These are phyloP conservation scores for Callochromis pleurospilus DNA, from an alignment of 2,113 vertebrate genomes.

Conservation along the genomic window DNA sequence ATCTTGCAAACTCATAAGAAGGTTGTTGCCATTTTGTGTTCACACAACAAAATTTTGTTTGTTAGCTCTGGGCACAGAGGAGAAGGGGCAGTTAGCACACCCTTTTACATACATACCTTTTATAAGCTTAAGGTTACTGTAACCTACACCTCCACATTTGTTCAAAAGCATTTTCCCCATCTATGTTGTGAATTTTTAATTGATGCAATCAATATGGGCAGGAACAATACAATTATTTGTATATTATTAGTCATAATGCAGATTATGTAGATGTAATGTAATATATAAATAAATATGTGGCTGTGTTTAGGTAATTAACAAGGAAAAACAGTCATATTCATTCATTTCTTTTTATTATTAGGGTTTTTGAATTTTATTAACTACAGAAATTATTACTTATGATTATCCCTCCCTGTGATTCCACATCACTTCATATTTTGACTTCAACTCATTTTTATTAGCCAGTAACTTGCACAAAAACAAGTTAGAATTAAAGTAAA, in stretches of 20 bases:
- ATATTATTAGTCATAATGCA: neutral
- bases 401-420: neutral
- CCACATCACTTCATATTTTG: neutral
- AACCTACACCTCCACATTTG: neutral
- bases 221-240: neutral
- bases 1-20: neutral
- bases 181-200: neutral
- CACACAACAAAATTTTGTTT: neutral
- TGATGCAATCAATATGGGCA: neutral
- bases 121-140: neutral
- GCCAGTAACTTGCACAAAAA: neutral
- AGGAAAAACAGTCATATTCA: neutral
- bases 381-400: neutral
- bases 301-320: neutral
- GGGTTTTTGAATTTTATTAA: neutral
- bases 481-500: neutral
- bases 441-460: neutral
- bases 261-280: neutral
- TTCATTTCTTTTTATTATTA: neutral
- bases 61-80: neutral
- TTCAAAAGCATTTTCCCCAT: neutral
- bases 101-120: neutral
- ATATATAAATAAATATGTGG: neutral
- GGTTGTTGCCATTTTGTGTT: neutral
- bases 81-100: neutral